These are phyloP conservation scores for Amphiprion clarkii DNA, from an alignment of 2,797 vertebrate genomes.

Conservation along the genomic window DNA sequence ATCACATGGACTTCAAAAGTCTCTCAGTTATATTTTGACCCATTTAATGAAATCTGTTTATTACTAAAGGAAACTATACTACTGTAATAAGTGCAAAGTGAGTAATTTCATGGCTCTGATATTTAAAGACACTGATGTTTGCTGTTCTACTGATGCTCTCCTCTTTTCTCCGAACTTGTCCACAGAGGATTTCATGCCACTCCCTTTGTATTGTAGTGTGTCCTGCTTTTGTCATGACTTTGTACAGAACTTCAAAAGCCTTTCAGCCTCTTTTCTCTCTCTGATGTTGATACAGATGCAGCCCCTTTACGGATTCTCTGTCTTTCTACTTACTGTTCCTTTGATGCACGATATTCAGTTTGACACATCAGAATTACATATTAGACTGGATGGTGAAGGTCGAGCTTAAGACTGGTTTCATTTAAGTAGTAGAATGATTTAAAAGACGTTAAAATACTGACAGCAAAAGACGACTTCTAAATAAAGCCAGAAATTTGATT, in stretches of 20 bases:
- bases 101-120: neutral
- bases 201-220: conserved; percentile 1
- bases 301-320: conserved; percentile 26
- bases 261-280: conserved; percentile 17
- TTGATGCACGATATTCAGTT: conserved; percentile 45
- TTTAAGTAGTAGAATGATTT: neutral
- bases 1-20: too few relatives aligned
- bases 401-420: neutral
- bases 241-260: conserved; percentile 47
- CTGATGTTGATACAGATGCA: conserved; percentile 31
- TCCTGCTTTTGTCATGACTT: conserved; percentile 43
- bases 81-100: conserved; percentile 9
- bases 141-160: neutral
- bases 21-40: too few relatives aligned
- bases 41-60: conserved; percentile 5
- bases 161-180: conserved; percentile 1
- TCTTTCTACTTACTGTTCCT: conserved; percentile 17
- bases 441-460: neutral
- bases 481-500: too few relatives aligned
- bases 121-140: neutral
- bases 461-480: neutral
- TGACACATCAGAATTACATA: conserved; percentile 1
- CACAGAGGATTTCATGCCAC: conserved; percentile 11
- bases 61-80: conserved; percentile 25
- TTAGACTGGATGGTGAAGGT: too few relatives aligned